Evolutionary conservation across 1,140 invertebrate species (phyloP).

Genomic region (Leptinotarsa texana): DNA sequence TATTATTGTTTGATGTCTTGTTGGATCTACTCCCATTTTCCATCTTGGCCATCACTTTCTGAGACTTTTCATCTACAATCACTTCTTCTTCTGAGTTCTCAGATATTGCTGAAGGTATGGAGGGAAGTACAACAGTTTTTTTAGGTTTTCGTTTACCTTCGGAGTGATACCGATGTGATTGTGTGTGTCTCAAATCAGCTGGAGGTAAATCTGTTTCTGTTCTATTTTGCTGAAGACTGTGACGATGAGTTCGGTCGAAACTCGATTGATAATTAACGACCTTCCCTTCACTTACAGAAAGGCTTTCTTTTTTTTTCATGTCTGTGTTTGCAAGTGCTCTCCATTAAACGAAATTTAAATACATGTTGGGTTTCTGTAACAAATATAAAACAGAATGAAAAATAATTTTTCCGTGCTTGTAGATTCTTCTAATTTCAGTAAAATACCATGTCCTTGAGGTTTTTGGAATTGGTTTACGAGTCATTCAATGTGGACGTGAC

Average conservation of each 20-base stretch:
- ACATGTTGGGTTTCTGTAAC: no score
- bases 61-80: not conserved
- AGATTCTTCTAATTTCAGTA: no score
- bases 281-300: no score
- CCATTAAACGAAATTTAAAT: no score
- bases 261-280: no score
- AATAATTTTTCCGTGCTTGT: no score
- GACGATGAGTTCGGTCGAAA: slow-evolving; percentile 4
- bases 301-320: no score
- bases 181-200: slow-evolving; percentile 9
- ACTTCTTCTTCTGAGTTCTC: slow-evolving; percentile 13
- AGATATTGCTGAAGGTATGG: not conserved
- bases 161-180: slow-evolving; percentile 9
- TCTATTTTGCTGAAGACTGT: slow-evolving; percentile 10
- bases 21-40: slow-evolving; percentile 9
- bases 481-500: no score
- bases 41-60: not conserved
- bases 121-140: not conserved
- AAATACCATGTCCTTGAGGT: no score
- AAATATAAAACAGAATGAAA: no score
- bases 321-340: no score
- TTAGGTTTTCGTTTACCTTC: slow-evolving; percentile 8
- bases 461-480: no score
- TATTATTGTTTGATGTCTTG: not conserved
- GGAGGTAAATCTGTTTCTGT: not conserved